Evolutionary conservation across 2,113 vertebrate genomes (phyloP).

Genomic region (Psettodes erumei): DNA sequence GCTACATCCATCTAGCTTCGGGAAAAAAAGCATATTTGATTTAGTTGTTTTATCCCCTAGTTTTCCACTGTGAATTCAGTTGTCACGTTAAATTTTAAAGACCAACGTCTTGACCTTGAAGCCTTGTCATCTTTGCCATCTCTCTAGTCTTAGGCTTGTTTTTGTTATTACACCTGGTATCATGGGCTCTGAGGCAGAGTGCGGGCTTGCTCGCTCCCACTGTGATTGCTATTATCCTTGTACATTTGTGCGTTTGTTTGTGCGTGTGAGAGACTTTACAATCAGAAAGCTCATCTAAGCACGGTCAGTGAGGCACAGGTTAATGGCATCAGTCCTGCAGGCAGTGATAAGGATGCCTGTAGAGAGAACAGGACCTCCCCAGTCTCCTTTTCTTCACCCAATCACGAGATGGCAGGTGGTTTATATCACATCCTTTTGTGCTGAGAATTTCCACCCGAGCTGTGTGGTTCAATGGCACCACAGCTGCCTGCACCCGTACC

Average conservation of each 20-base stretch:
- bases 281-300: slow-evolving; percentile 69
- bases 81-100: background rate
- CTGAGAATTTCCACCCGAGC: slow-evolving; percentile 44
- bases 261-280: slow-evolving; percentile 23
- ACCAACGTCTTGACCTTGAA: background rate
- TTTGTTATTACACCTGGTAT: slow-evolving; percentile 9
- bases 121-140: background rate
- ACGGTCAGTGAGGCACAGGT: slow-evolving; percentile 50
- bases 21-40: no score
- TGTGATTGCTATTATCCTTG: background rate
- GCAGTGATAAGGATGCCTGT: slow-evolving; percentile 70
- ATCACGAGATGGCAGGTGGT: slow-evolving; percentile 69
- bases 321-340: slow-evolving; percentile 72
- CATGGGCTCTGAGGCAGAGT: background rate
- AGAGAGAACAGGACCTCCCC: slow-evolving; percentile 43
- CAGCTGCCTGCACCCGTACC: slow-evolving; percentile 41
- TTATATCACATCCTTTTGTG: slow-evolving; percentile 69
- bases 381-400: slow-evolving; percentile 61
- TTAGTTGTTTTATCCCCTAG: background rate
- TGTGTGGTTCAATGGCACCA: slow-evolving; percentile 45
- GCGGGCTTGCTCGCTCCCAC: background rate
- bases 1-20: background rate
- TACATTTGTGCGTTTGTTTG: background rate
- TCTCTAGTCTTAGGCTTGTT: slow-evolving; percentile 20
- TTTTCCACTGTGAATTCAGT: background rate